Evolutionary conservation across 2,797 vertebrate species (phyloP).

Genomic region (Synaphobranchus kaupii): DNA sequence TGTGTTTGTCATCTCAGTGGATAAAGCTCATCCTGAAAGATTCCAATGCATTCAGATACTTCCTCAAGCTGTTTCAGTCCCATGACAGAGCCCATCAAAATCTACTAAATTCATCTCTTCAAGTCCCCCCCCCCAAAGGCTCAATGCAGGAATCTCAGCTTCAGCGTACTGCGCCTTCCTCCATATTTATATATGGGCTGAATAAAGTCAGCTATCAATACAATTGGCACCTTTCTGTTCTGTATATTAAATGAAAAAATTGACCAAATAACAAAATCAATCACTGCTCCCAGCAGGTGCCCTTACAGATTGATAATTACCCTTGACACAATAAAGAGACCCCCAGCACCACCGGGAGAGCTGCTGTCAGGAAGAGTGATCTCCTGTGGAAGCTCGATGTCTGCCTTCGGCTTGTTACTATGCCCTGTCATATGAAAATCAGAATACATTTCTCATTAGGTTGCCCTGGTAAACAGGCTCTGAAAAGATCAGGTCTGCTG

Average conservation of each 20-base stretch:
- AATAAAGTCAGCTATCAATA: slow-evolving; percentile 28
- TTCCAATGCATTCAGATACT: background rate
- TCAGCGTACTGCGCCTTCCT: background rate
- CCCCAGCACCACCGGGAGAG: slow-evolving; percentile 8
- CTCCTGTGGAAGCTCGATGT: background rate
- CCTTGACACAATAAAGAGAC: slow-evolving; percentile 20
- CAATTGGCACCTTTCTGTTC: slow-evolving; percentile 16
- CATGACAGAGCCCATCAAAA: background rate
- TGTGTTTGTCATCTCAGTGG: slow-evolving; percentile 14
- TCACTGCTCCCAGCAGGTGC: slow-evolving; percentile 5
- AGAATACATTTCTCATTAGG: slow-evolving; percentile 16
- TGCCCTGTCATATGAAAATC: slow-evolving; percentile 20
- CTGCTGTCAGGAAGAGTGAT: slow-evolving; percentile 24
- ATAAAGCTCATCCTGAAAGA: background rate
- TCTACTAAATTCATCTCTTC: slow-evolving; percentile 14
- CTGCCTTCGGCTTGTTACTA: slow-evolving; percentile 20
- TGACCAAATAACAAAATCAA: slow-evolving; percentile 28
- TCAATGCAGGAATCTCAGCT: background rate
- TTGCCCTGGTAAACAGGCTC: background rate
- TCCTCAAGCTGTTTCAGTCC: background rate
- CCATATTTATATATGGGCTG: slow-evolving; percentile 17
- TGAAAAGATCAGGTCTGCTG: slow-evolving; percentile 17
- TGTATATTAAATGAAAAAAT: slow-evolving; percentile 29
- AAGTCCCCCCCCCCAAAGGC: background rate
- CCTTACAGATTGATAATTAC: slow-evolving; percentile 33